Conservation (phyloP, 1,140 invertebrate genomes). For the Cyclina sinensis region DNA sequence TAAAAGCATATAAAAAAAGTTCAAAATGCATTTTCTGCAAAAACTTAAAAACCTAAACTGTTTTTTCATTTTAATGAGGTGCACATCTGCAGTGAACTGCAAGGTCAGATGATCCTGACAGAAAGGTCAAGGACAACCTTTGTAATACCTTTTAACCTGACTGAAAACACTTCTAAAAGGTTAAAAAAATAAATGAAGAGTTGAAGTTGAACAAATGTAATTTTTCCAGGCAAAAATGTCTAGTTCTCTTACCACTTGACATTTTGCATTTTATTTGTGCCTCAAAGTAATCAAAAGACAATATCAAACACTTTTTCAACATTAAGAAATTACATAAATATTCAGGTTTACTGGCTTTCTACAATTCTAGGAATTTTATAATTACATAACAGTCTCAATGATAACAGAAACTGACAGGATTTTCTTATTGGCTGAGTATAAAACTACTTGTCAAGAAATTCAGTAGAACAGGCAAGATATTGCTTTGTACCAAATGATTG, state of each 20-base stretch:
- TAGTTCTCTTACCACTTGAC: neutral
- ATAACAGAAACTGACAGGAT: neutral
- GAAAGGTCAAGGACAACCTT: too few relatives aligned
- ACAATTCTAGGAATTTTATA: conserved; percentile 10
- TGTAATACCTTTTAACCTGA: too few relatives aligned
- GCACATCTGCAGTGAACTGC: too few relatives aligned
- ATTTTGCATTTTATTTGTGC: neutral
- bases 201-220: too few relatives aligned
- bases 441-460: neutral
- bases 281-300: neutral
- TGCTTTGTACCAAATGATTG: conserved; percentile 27
- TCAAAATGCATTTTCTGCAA: too few relatives aligned
- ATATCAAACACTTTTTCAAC: conserved; percentile 35
- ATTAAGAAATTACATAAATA: conserved; percentile 7
- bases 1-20: too few relatives aligned
- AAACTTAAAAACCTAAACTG: too few relatives aligned
- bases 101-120: too few relatives aligned
- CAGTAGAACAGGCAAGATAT: neutral
- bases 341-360: neutral
- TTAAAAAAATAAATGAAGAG: too few relatives aligned
- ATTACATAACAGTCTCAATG: neutral
- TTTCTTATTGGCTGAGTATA: neutral
- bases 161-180: too few relatives aligned
- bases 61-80: too few relatives aligned
- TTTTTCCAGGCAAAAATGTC: too few relatives aligned